phyloP scores from a whole-genome alignment of 2,113 vertebrate genomes.

The Brachypteracias leptosomus region DNA sequence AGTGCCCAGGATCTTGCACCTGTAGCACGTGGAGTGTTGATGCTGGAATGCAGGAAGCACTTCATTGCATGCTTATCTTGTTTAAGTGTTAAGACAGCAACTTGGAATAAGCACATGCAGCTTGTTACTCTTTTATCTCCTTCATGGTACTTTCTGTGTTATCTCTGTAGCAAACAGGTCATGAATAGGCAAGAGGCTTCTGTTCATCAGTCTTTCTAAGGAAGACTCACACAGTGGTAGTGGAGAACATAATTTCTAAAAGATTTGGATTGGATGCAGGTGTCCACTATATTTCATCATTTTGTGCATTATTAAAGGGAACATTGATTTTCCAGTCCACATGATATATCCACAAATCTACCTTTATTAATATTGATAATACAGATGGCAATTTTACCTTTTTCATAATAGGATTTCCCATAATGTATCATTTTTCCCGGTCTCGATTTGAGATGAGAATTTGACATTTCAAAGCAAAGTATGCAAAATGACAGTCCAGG shows the following conservation, averaged over 20 bases:
- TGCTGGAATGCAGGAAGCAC: accelerated
- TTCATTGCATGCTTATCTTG: accelerated
- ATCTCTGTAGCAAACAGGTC: background rate
- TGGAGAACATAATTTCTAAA: background rate
- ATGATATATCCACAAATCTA: background rate
- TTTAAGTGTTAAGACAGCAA: too few relatives aligned
- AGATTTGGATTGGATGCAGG: background rate
- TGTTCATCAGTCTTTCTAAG: background rate
- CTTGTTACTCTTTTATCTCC: background rate
- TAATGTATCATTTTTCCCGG: accelerated
- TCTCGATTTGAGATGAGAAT: background rate
- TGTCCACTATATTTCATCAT: background rate
- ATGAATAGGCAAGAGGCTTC: background rate
- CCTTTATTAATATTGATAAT: background rate
- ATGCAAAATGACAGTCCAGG: background rate
- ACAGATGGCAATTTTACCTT: background rate
- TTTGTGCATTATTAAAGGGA: background rate
- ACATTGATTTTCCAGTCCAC: background rate
- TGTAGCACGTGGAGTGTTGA: accelerated
- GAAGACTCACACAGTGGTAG: background rate
- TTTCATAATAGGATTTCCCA: background rate
- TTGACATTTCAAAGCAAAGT: background rate
- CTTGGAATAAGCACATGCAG: background rate
- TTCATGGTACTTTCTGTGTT: background rate
- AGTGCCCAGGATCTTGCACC: accelerated